phyloP scores from a whole-genome alignment of 2,888 invertebrate species.

The Globia sparganii region DNA sequence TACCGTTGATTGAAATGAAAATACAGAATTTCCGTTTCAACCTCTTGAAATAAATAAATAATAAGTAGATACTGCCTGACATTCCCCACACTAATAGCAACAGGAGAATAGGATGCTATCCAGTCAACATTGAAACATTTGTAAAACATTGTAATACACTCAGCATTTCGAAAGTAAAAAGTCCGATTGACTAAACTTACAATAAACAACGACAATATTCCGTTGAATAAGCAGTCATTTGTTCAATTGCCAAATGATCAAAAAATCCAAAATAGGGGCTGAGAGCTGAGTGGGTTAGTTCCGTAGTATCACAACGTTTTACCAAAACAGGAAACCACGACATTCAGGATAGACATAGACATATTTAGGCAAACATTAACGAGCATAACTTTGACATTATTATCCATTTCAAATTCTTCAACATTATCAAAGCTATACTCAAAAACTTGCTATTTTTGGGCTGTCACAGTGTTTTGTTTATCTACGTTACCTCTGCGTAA shows the following conservation, averaged over 20 bases:
- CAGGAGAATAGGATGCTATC: conserved; percentile 88
- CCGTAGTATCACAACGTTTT: conserved; percentile 73
- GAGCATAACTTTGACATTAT: conserved; percentile 64
- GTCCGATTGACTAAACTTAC: background rate
- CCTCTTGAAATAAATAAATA: conserved; percentile 71
- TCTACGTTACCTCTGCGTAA: conserved; percentile 97
- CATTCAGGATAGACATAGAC: conserved; percentile 80
- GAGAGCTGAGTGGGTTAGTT: background rate
- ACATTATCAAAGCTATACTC: conserved; percentile 61
- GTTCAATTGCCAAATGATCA: background rate
- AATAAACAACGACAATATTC: background rate
- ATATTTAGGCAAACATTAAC: conserved; percentile 71
- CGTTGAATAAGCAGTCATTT: background rate
- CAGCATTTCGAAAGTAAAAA: conserved; percentile 72
- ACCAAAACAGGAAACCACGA: conserved; percentile 79
- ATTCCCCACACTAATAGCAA: conserved; percentile 88
- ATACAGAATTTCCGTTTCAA: conserved; percentile 71
- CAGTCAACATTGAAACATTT: conserved; percentile 80
- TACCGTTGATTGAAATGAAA: conserved; percentile 70
- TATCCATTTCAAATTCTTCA: background rate
- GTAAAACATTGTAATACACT: conserved; percentile 75
- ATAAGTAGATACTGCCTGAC: conserved; percentile 72
- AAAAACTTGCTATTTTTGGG: conserved; percentile 64
- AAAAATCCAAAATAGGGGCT: background rate
- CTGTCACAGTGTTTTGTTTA: conserved; percentile 41